These are phyloP conservation scores for Muntiacus muntjak DNA, from an alignment of 2,113 vertebrate species.

Conservation along the genomic window DNA sequence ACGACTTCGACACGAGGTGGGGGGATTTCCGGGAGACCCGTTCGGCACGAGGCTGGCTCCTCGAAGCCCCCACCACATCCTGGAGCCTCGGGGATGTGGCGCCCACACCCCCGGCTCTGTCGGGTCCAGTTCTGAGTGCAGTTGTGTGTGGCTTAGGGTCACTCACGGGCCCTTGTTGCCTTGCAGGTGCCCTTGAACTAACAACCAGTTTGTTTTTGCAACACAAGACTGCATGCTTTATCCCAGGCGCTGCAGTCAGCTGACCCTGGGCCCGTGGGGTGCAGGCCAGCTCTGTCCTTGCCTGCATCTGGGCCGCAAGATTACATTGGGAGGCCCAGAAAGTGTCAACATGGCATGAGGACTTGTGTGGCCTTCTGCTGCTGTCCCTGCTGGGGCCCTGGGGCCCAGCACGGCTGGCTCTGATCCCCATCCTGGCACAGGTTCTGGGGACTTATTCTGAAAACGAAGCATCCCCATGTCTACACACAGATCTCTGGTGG, in stretches of 20 bases:
- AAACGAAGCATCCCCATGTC: neutral
- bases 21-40: fast-evolving
- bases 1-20: fast-evolving
- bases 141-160: fast-evolving
- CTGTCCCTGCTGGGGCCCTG: neutral
- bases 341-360: neutral
- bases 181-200: neutral
- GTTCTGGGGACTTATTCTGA: neutral
- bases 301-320: fast-evolving
- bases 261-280: fast-evolving
- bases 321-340: neutral
- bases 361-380: neutral
- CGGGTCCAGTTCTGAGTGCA: neutral
- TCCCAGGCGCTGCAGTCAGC: fast-evolving
- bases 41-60: fast-evolving
- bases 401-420: neutral
- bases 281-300: neutral
- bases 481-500: neutral
- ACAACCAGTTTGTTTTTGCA: neutral
- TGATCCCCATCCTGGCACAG: fast-evolving
- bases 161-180: fast-evolving
- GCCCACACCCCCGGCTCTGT: neutral
- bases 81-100: neutral
- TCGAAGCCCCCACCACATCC: fast-evolving
- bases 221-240: neutral